Base-by-base conservation (phyloP, 2,888 invertebrate genomes). In the Bimastos eiseni region DNA sequence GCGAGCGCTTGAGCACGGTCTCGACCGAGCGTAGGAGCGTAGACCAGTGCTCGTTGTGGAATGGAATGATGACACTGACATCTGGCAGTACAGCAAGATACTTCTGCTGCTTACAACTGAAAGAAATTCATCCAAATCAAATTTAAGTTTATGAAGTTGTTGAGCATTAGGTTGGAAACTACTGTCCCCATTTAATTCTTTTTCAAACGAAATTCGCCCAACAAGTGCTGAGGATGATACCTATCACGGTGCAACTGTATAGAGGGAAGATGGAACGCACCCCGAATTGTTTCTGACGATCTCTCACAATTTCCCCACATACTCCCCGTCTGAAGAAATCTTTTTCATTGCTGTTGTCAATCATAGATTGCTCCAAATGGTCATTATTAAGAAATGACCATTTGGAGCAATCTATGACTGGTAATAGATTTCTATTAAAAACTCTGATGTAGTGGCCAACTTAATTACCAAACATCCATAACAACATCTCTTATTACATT, bases 41-140 rank as follows among this genome's bases (percentile, higher is more conserved):
- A 88, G 97, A 97, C 96, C 97, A 97, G 94, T 98, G 98, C 94
- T 98, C 98, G 94, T 98, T 98, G 95, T 98, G 98, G 94, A 98
- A 98, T 1, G 98, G 98, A 37, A 98, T 97, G 90, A 98, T 97
- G 13, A 98, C 97, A 94, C 98, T 98, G 33, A 97, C 97, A 0
- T 97, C 96, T 0, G 97, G 97, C 92, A 98, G 95, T 0, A 96
- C 96, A 92, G 96, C 96, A 90, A 97, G 95, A 94, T 98, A 98
- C 93, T 96, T 96, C 94, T 96, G 97, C 37, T 95, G 95, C 93
- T 96, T 96, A 94, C 98, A 98, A 15, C 96, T 95, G 92, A 8
- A 92, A 92, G 89, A 34, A 19, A n/a, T 70, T 70, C 70, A 70
- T 70, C n/a, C 30, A 30, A 70, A 70, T n/a, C 11, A n/a, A 15